A percentile compares a stretch with the other conserved stretches of the same genome.
phyloP scores from a whole-genome alignment of 2,888 invertebrate genomes.

The Troilus luridus region DNA sequence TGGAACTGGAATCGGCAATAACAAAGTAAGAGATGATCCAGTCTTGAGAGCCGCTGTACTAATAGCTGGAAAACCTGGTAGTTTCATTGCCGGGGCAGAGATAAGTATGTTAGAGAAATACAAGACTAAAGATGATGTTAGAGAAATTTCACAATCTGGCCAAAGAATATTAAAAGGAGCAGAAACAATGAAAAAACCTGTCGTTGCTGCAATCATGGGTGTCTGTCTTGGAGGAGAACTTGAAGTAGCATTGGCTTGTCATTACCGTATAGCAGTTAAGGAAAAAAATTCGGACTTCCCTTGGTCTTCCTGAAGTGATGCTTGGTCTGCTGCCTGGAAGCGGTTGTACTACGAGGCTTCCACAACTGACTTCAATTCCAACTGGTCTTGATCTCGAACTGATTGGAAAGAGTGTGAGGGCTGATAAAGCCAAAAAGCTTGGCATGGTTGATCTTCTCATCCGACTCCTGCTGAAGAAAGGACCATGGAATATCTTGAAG shows the following conservation, averaged over 20 bases:
- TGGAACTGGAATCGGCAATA: constrained; percentile 83
- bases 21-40: constrained; percentile 82
- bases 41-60: constrained; percentile 88
- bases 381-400: constrained; percentile 90
- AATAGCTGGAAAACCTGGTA: constrained; percentile 96
- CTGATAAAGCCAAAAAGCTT: constrained; percentile 94
- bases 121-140: constrained; percentile 76
- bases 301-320: constrained; percentile 97
- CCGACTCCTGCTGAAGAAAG: constrained; percentile 69
- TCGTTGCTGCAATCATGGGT: constrained; percentile 97
- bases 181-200: constrained; percentile 88
- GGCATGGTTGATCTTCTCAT: constrained; percentile 95
- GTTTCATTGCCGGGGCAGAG: constrained; percentile 99
- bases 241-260: constrained; percentile 81
- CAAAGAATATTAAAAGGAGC: constrained; percentile 86
- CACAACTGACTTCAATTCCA: constrained; percentile 83
- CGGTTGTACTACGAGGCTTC: constrained; percentile 95
- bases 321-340: constrained; percentile 96
- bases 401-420: constrained; percentile 90
- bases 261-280: constrained; percentile 96
- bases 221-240: constrained; percentile 96
- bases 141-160: constrained; percentile 74
- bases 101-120: constrained; percentile 75
- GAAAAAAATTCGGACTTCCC: constrained; percentile 89
- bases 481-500: constrained; percentile 75